A percentile compares a stretch with the other conserved stretches of the same genome.
Evolutionary conservation across 2,113 vertebrate genomes (phyloP).

Genomic region (Pelecanoides urinatrix): DNA sequence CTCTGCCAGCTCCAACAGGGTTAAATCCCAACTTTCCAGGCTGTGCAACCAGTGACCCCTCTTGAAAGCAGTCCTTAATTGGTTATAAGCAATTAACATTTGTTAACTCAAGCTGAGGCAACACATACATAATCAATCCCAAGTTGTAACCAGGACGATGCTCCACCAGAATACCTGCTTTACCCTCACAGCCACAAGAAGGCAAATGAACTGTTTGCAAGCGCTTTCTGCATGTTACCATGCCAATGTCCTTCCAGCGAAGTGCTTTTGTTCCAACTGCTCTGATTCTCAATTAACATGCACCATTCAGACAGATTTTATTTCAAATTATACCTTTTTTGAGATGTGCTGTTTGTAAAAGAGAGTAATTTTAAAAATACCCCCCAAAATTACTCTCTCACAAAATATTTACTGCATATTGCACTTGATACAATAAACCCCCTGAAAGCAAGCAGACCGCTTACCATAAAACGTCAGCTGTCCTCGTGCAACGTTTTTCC

Average conservation of each 20-base stretch:
- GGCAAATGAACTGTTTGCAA: not conserved
- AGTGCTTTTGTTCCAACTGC: not conserved
- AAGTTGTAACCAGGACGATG: not conserved
- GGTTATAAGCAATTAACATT: not conserved
- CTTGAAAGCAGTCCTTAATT: not conserved
- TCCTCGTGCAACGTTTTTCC: slow-evolving; percentile 89
- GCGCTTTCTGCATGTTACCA: not conserved
- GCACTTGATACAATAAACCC: not conserved
- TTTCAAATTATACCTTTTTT: not conserved
- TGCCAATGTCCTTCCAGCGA: not conserved
- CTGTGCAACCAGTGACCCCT: not conserved
- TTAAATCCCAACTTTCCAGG: not conserved
- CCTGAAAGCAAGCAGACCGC: not conserved
- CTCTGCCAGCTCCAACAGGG: not conserved
- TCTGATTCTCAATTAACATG: not conserved
- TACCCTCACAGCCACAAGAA: not conserved
- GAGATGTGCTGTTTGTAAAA: not conserved
- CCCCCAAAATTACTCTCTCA: not conserved
- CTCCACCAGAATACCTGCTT: not conserved
- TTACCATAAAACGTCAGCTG: slow-evolving; percentile 95
- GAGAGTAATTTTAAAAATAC: not conserved
- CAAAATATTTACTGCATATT: not conserved
- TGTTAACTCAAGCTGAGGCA: not conserved
- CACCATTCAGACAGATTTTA: not conserved
- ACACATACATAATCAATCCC: not conserved